These are phyloP conservation scores for Rhingia rostrata DNA, from an alignment of 2,888 invertebrate species.

Conservation along the genomic window DNA sequence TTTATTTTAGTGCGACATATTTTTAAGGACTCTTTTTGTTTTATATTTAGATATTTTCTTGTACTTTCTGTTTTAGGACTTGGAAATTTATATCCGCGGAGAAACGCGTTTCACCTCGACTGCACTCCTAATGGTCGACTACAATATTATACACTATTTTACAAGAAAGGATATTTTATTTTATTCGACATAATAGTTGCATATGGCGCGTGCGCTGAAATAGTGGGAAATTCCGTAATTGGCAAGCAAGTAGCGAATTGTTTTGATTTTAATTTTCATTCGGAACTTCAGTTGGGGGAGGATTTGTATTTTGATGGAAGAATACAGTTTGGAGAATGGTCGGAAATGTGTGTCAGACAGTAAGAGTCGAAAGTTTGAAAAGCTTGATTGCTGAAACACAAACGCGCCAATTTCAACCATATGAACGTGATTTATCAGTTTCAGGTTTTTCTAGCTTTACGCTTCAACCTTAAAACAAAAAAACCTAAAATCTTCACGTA, in stretches of 20 bases:
- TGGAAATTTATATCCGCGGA: conserved; percentile 41
- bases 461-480: no score
- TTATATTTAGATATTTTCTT: conserved; percentile 15
- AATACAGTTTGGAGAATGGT: not conserved
- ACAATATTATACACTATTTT: conserved; percentile 40
- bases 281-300: conserved; percentile 15
- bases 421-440: no score
- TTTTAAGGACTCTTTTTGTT: conserved; percentile 19
- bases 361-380: conserved; percentile 8
- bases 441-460: no score
- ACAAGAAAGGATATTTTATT: conserved; percentile 30
- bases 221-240: conserved; percentile 24
- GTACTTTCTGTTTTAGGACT: conserved; percentile 8
- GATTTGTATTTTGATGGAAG: not conserved
- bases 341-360: conserved; percentile 1
- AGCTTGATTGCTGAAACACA: not conserved
- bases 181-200: conserved; percentile 24
- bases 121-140: conserved; percentile 70
- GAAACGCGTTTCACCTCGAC: conserved; percentile 62
- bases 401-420: no score
- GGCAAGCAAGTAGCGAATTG: conserved; percentile 1
- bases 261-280: conserved; percentile 13
- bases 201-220: conserved; percentile 58
- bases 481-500: no score
- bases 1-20: not conserved